Evolutionary conservation across 1,140 invertebrate species (phyloP).

Genomic region (Steinernema feltiae): DNA sequence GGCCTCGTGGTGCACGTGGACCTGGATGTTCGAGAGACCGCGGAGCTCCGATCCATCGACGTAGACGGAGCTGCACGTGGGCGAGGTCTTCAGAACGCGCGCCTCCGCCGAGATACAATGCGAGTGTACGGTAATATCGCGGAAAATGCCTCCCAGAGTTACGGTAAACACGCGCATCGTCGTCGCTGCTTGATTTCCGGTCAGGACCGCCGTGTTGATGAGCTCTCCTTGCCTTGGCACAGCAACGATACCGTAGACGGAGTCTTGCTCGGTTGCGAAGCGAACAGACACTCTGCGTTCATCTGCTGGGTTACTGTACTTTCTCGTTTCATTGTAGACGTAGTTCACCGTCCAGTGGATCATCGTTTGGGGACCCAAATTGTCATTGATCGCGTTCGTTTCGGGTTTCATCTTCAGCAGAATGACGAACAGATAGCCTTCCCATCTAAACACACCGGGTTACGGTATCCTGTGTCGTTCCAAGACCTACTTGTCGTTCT

Average conservation of each 20-base stretch:
- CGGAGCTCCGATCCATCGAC: constrained; percentile 90
- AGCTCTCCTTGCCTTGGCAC: constrained; percentile 64
- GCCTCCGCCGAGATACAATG: constrained; percentile 90
- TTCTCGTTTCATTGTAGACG: not conserved
- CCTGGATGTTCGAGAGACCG: constrained; percentile 85
- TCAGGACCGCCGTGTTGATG: constrained; percentile 90
- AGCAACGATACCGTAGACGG: constrained; percentile 28
- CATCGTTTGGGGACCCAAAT: not conserved
- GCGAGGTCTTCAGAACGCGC: constrained; percentile 89
- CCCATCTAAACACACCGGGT: constrained; percentile 21
- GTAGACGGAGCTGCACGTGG: constrained; percentile 90
- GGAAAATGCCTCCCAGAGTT: constrained; percentile 82
- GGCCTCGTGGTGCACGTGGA: constrained; percentile 85
- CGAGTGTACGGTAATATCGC: constrained; percentile 85
- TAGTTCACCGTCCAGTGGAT: constrained; percentile 8
- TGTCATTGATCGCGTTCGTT: constrained; percentile 25
- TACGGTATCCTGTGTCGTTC: not conserved
- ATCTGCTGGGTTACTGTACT: not conserved
- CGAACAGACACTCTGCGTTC: not conserved
- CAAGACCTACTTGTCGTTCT: constrained; percentile 18
- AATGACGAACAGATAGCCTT: constrained; percentile 30
- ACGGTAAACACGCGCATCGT: constrained; percentile 92
- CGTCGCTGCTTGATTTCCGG: constrained; percentile 82
- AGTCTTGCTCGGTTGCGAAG: constrained; percentile 20
- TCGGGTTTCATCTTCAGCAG: constrained; percentile 25